A percentile compares a stretch with the other conserved stretches of the same genome.
These are phyloP conservation scores for Ooceraea biroi DNA, from an alignment of 1,140 invertebrate genomes.

Conservation along the genomic window DNA sequence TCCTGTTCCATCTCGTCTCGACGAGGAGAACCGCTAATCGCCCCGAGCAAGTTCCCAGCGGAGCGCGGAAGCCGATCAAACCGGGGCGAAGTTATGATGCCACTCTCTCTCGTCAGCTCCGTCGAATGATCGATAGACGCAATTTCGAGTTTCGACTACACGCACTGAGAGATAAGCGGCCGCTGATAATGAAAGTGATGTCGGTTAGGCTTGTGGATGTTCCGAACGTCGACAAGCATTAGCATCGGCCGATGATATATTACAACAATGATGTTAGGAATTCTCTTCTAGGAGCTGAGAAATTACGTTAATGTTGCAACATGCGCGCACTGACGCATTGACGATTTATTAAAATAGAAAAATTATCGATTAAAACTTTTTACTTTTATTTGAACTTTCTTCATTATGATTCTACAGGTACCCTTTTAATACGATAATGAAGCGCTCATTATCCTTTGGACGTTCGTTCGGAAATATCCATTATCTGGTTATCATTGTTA, in stretches of 20 bases:
- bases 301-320: not conserved
- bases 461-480: too few relatives aligned
- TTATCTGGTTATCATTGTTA: too few relatives aligned
- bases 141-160: slow-evolving; percentile 40
- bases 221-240: slow-evolving; percentile 29
- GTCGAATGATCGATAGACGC: slow-evolving; percentile 43
- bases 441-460: too few relatives aligned
- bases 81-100: slow-evolving; percentile 33
- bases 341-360: too few relatives aligned
- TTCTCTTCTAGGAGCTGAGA: not conserved
- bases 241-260: slow-evolving; percentile 35
- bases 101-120: slow-evolving; percentile 20
- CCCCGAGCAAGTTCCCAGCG: slow-evolving; percentile 28
- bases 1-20: slow-evolving; percentile 10
- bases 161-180: slow-evolving; percentile 28
- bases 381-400: not conserved
- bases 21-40: slow-evolving; percentile 41
- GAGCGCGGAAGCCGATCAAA: slow-evolving; percentile 40
- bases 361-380: not conserved
- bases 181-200: slow-evolving; percentile 49
- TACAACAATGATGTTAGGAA: slow-evolving; percentile 13
- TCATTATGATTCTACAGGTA: not conserved
- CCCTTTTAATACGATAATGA: too few relatives aligned
- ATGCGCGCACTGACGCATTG: too few relatives aligned
- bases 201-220: slow-evolving; percentile 36